These are phyloP conservation scores for Chrysina gloriosa DNA, from an alignment of 2,888 invertebrate species.

Conservation along the genomic window DNA sequence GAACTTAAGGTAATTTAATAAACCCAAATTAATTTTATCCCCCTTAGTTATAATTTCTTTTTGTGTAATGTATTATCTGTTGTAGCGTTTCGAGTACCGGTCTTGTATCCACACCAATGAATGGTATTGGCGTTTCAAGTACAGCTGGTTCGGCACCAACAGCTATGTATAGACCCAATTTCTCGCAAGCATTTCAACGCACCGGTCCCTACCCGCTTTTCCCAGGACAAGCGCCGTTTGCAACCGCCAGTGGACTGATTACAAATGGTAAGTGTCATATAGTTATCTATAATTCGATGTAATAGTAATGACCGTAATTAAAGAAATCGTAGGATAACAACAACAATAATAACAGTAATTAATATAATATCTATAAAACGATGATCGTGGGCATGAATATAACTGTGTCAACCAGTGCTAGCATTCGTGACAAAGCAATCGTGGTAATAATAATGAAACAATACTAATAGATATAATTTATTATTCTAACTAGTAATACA, in stretches of 20 bases:
- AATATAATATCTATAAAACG: too few relatives aligned
- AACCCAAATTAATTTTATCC: background rate
- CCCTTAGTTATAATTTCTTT: background rate
- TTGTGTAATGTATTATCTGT: slow-evolving; percentile 32
- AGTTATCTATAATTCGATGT: slow-evolving; percentile 17
- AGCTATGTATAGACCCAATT: slow-evolving; percentile 78
- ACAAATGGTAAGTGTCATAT: slow-evolving; percentile 64
- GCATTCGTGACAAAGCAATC: too few relatives aligned
- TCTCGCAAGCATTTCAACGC: slow-evolving; percentile 78
- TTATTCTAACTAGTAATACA: too few relatives aligned
- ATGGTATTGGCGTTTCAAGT: slow-evolving; percentile 64
- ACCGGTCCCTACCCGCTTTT: slow-evolving; percentile 68
- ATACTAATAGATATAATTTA: too few relatives aligned
- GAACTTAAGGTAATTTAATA: slow-evolving; percentile 57
- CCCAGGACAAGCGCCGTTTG: slow-evolving; percentile 62
- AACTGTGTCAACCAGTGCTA: too few relatives aligned
- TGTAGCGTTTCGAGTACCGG: slow-evolving; percentile 59
- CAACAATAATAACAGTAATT: too few relatives aligned
- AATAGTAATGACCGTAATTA: background rate
- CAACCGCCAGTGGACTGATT: slow-evolving; percentile 57
- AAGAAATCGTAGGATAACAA: too few relatives aligned
- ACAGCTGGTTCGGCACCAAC: slow-evolving; percentile 67
- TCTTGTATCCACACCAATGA: slow-evolving; percentile 59
- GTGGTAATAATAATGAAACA: too few relatives aligned
- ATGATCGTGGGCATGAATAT: too few relatives aligned